Evolutionary conservation across 1,140 invertebrate species (phyloP).

Genomic region (Diprion similis): DNA sequence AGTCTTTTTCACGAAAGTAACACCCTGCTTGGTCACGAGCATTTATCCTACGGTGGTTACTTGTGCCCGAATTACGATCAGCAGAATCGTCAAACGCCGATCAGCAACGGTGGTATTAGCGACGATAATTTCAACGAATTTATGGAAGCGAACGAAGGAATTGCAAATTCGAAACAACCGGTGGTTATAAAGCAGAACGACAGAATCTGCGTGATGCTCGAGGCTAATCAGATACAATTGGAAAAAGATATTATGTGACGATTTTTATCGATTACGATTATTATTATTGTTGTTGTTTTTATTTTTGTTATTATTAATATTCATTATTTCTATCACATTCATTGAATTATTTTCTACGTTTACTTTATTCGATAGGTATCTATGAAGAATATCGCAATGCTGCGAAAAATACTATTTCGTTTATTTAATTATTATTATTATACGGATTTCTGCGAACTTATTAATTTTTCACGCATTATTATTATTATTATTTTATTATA

Average conservation of each 20-base stretch:
- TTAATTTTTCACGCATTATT: too few relatives aligned
- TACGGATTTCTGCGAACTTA: too few relatives aligned
- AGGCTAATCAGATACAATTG: background rate
- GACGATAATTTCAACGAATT: background rate
- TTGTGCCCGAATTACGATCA: background rate
- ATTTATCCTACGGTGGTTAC: background rate
- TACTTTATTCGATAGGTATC: too few relatives aligned
- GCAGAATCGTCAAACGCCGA: background rate
- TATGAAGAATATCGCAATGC: too few relatives aligned
- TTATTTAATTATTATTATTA: too few relatives aligned
- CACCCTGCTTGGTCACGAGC: background rate
- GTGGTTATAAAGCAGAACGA: background rate
- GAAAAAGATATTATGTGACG: slow-evolving; percentile 4
- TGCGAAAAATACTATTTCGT: too few relatives aligned
- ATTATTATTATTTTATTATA: too few relatives aligned
- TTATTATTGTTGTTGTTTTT: too few relatives aligned
- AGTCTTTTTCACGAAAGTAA: slow-evolving; percentile 23
- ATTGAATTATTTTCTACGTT: too few relatives aligned
- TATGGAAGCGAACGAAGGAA: background rate
- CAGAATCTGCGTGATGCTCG: slow-evolving; percentile 1
- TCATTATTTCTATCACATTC: too few relatives aligned
- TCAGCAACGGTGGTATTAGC: background rate
- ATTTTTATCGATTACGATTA: too few relatives aligned
- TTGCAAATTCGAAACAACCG: background rate
- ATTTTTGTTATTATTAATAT: too few relatives aligned